phyloP scores from a whole-genome alignment of 2,888 invertebrate genomes.

The Monoplex corrugatus region DNA sequence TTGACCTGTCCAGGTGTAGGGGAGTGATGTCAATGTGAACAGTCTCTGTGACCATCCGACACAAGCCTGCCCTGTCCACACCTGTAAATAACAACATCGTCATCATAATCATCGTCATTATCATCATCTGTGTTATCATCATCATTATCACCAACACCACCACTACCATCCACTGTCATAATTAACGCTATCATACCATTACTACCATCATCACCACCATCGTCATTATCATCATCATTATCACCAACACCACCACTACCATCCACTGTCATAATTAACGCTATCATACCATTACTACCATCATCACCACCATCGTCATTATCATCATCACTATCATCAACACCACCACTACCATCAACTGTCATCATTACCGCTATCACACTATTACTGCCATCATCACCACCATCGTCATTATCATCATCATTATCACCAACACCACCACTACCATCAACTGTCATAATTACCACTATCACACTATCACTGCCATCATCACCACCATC shows the following conservation, averaged over 20 bases:
- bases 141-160: not conserved
- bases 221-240: not conserved
- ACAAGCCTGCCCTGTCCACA: slow-evolving; percentile 49
- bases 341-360: too few species aligned
- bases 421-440: too few species aligned
- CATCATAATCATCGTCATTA: not conserved
- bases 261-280: not conserved
- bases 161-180: too few species aligned
- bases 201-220: not conserved
- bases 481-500: not conserved
- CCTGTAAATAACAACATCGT: slow-evolving; percentile 19
- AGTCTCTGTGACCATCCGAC: slow-evolving; percentile 45
- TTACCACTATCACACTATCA: too few species aligned
- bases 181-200: too few species aligned
- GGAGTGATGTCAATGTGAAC: slow-evolving; percentile 49
- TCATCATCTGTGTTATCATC: too few species aligned
- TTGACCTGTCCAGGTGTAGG: slow-evolving; percentile 48
- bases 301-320: too few species aligned
- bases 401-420: too few species aligned
- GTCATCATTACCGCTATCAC: too few species aligned
- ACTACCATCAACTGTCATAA: too few species aligned
- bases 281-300: not conserved
- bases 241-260: not conserved
- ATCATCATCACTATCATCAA: too few species aligned
- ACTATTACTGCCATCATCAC: too few species aligned